Evolutionary conservation across 2,888 invertebrate genomes (phyloP), one percentile per base, ranked within the genome.

Genomic region (Euphydryas editha): DNA sequence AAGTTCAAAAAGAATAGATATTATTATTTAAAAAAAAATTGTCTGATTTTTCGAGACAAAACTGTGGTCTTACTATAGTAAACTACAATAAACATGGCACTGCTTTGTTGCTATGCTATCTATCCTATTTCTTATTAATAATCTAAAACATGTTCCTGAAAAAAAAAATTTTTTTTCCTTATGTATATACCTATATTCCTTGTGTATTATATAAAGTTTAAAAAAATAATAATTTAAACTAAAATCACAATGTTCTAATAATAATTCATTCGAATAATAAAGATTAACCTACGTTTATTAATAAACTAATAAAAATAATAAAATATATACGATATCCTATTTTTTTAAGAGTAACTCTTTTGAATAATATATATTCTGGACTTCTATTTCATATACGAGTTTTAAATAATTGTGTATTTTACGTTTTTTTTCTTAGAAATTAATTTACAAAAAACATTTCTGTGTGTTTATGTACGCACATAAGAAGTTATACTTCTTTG

Each of bases 1-100:
- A 67, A 64, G 62, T 58, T 13, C n/a, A 55, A 70, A 65, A 65
- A 42, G 18, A 51, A 58, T 54, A 42, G 58, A 58, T 37, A 21
- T 57, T 15, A 11, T 17, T 42, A 11, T 36, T 21, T 13, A 30
- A 54, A 15, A 24, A 11, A 39, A 39, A n/a, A n/a, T 15, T 44
- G n/a, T n/a, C 6, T n/a, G 15, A n/a, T n/a, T 15, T 17, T 36
- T 17, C 30, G 1, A 36, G 21, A 54, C 30, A 8, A 21, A 36
- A 36, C 17, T 8, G 10, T 18, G 8, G 10, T 47, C 17, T 47
- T 47, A 54, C 21, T 24, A 21, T 51, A 24, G 24, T n/a, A 51
- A 44, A 44, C 42, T 44, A 44, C 15, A 13, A 39, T 11, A 15
- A 39, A 39, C 11, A n/a, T n/a, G n/a, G n/a, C 20, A 21, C 13